Evolutionary conservation across 2,113 vertebrate species (phyloP).

Genomic region (Lepus timidus): DNA sequence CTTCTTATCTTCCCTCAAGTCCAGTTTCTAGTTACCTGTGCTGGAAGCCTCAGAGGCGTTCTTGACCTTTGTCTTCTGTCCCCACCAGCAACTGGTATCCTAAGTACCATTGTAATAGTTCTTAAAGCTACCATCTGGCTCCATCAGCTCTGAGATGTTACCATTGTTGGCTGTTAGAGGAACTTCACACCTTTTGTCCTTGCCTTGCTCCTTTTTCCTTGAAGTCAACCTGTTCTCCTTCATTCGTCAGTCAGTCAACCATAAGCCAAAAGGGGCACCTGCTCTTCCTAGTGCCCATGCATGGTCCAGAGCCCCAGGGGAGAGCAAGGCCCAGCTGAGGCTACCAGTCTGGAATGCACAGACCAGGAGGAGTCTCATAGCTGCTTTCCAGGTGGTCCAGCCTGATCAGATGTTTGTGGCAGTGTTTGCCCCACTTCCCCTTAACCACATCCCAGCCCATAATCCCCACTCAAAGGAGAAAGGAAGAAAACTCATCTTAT

Average conservation of each 20-base stretch:
- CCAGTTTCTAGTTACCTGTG: background rate
- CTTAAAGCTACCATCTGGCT: background rate
- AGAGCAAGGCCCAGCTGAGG: background rate
- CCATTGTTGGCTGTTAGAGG: background rate
- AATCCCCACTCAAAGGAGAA: background rate
- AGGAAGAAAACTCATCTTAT: background rate
- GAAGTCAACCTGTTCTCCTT: background rate
- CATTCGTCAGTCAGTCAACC: background rate
- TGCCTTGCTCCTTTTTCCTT: background rate
- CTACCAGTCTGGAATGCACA: background rate
- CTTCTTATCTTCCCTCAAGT: background rate
- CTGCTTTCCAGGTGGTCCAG: background rate
- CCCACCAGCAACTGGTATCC: background rate
- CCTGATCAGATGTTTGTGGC: background rate
- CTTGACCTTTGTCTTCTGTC: background rate
- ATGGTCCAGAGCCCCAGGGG: background rate
- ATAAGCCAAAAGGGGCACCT: background rate
- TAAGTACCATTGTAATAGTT: background rate
- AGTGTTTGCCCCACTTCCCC: background rate
- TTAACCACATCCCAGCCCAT: background rate
- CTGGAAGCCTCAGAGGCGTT: background rate
- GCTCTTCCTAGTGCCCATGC: background rate
- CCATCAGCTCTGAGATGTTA: background rate
- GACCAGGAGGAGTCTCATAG: background rate
- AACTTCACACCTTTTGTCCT: background rate